A percentile compares a stretch with the other conserved stretches of the same genome.
These are phyloP conservation scores for Macrocentrus cingulum DNA, from an alignment of 1,140 invertebrate genomes.

Conservation along the genomic window DNA sequence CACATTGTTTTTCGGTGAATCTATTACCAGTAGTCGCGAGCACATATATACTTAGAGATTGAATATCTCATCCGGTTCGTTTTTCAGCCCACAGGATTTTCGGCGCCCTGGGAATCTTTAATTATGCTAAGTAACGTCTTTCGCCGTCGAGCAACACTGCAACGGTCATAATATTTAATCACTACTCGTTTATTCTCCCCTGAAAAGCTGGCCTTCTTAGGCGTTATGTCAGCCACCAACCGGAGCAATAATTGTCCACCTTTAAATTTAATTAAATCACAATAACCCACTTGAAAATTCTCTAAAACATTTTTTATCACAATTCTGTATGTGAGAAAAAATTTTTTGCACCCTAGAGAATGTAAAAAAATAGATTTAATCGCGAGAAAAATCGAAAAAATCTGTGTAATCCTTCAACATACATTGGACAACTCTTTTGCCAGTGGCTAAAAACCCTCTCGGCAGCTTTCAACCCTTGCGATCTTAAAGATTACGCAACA, in stretches of 20 bases:
- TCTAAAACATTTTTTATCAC: no score
- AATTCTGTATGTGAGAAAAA: no score
- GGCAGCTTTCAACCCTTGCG: slow-evolving; percentile 47
- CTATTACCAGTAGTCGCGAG: no score
- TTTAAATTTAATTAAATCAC: not conserved
- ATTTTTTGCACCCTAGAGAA: no score
- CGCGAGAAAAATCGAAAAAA: not conserved
- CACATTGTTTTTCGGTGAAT: no score
- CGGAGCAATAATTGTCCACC: slow-evolving; percentile 40
- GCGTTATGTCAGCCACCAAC: slow-evolving; percentile 21
- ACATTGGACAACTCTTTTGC: slow-evolving; percentile 50
- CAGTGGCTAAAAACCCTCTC: slow-evolving; percentile 33
- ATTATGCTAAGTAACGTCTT: slow-evolving; percentile 59
- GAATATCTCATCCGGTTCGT: not conserved
- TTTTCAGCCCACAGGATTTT: slow-evolving; percentile 34
- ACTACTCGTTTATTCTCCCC: slow-evolving; percentile 52
- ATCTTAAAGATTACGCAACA: slow-evolving; percentile 61
- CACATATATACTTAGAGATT: no score
- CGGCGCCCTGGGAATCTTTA: slow-evolving; percentile 48
- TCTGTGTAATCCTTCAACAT: not conserved
- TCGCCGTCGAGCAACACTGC: slow-evolving; percentile 41
- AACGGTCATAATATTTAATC: slow-evolving; percentile 61
- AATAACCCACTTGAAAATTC: not conserved
- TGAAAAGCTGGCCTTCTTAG: slow-evolving; percentile 30
- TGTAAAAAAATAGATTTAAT: no score